Base-by-base conservation (phyloP, 2,113 vertebrate genomes). In the Puffinus mauretanicus region DNA sequence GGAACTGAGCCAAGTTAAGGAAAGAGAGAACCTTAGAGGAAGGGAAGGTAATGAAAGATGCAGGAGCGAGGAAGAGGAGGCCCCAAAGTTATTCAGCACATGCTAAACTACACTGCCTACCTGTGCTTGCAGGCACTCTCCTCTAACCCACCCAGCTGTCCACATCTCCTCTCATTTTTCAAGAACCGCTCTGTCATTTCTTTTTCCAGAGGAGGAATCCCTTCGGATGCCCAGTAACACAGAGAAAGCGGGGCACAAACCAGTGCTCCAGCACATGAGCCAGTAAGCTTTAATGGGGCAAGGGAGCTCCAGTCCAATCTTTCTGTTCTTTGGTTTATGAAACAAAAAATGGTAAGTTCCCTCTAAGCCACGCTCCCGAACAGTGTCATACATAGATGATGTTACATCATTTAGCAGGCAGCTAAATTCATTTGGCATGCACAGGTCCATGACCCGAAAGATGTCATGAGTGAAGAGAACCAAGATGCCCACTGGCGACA, bases 81-180 rank as follows among this genome's bases (percentile, higher is more conserved):
- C 46, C 54, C 20, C 0, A 0, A 54, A 52, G 54, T 58, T n/a
- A 29, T 1, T 11, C 2, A 4, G 27, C 16, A 26, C 4, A 7
- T 6, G 25, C 29, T 30, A 4, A 69, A 13, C 36, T 12, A 17
- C 25, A 7, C 24, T 76, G 52, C 15, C 51, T 16, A 40, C 60
- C 55, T 10, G 3, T 17, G n/a, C 49, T 5, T 44, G 54, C 42
- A 30, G 5, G 10, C 26, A 32, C 13, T 19, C 55, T 42, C 32
- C 65, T 27, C 29, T 20, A 29, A 42, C 25, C 27, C 62, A 32
- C 29, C 32, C 55, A 18, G 30, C 60, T 42, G 19, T 4, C 49
- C 69, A 55, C 55, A 9, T 7, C 30, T 34, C 34, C 60, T 10
- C 64, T 49, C 16, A 13, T 7, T 49, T 57, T 24, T 30, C 51